Evolutionary conservation across 2,113 vertebrate species (phyloP).

Genomic region (Macquaria ambigua): DNA sequence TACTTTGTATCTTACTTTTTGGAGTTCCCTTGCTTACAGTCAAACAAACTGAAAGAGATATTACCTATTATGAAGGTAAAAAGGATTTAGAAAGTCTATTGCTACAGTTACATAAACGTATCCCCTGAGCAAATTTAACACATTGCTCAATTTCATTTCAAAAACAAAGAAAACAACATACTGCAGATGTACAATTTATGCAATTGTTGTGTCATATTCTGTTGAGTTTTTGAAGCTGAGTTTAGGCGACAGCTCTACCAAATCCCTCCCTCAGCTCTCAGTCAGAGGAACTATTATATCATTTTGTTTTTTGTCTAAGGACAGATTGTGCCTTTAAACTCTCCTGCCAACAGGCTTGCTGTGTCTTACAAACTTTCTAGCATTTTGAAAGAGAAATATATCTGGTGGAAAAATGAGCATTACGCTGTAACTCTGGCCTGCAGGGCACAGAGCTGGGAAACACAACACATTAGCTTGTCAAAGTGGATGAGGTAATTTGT

Average conservation of each 20-base stretch:
- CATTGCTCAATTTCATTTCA: conserved; percentile 27
- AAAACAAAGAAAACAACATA: conserved; percentile 37
- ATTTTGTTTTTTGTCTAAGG: conserved; percentile 40
- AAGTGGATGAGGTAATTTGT: conserved; percentile 69
- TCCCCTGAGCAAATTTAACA: conserved; percentile 20
- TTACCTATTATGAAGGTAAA: conserved; percentile 1
- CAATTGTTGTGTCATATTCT: conserved; percentile 12
- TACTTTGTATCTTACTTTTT: background rate
- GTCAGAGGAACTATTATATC: conserved; percentile 35
- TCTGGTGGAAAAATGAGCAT: conserved; percentile 39
- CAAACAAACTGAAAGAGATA: background rate
- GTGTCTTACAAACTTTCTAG: conserved; percentile 39
- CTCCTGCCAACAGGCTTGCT: conserved; percentile 32
- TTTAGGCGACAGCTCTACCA: conserved; percentile 20
- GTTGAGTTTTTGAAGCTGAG: conserved; percentile 23
- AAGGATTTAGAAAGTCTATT: conserved; percentile 3
- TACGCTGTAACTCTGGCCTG: conserved; percentile 35
- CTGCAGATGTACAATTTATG: conserved; percentile 17
- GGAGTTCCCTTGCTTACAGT: background rate
- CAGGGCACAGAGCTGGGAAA: conserved; percentile 58
- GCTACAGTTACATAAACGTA: conserved; percentile 12
- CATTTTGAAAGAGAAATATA: conserved; percentile 50
- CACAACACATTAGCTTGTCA: conserved; percentile 74
- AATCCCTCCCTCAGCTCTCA: conserved; percentile 32
- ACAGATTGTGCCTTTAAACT: conserved; percentile 55